phyloP scores from a whole-genome alignment of 2,888 invertebrate species.

The Agrochola lota region DNA sequence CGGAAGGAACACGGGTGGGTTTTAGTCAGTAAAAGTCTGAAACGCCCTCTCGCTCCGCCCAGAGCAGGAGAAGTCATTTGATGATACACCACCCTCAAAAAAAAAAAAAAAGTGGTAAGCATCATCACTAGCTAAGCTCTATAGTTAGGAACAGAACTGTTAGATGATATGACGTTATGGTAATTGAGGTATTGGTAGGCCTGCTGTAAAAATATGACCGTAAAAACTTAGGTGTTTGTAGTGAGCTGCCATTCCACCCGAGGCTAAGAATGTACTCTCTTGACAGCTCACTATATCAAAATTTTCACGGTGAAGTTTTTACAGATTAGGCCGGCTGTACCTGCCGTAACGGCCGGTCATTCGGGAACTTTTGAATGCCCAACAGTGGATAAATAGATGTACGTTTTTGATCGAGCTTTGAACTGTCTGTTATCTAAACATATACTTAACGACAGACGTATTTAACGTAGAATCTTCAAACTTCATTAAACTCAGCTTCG shows the following conservation, averaged over 20 bases:
- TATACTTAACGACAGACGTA: neutral
- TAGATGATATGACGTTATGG: neutral
- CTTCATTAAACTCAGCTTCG: neutral
- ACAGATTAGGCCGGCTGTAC: neutral
- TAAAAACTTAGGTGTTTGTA: no score
- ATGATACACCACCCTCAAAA: no score
- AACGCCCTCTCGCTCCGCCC: no score
- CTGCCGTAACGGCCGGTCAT: neutral
- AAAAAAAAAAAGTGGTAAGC: no score
- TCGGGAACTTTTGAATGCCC: no score
- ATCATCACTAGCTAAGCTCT: neutral
- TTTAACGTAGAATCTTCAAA: neutral
- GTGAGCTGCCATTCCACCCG: no score
- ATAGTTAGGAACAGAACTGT: neutral
- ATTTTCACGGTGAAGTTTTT: neutral
- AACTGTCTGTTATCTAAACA: neutral
- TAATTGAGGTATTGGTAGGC: no score
- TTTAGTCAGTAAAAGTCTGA: no score
- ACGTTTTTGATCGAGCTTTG: neutral
- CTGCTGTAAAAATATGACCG: no score
- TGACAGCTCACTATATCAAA: neutral
- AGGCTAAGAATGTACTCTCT: no score
- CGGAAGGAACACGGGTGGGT: no score
- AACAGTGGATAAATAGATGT: neutral
- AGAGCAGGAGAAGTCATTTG: no score